These are phyloP conservation scores for Aphidius colemani DNA, from an alignment of 2,888 invertebrate species.

Conservation along the genomic window DNA sequence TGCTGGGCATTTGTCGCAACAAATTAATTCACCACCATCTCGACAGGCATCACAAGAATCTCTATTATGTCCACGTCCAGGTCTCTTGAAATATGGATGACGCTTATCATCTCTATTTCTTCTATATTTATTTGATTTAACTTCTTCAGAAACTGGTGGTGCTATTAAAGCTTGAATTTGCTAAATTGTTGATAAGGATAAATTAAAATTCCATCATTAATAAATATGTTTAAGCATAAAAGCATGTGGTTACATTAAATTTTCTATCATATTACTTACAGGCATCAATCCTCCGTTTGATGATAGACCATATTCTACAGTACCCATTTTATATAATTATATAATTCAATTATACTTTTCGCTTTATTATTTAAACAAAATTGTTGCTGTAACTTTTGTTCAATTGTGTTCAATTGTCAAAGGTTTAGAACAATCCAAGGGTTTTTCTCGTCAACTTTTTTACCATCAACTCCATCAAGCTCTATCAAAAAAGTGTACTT, in stretches of 20 bases:
- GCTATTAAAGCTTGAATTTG: constrained; percentile 88
- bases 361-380: too few relatives aligned
- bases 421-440: too few relatives aligned
- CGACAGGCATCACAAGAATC: constrained; percentile 93
- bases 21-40: constrained; percentile 93
- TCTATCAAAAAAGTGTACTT: too few relatives aligned
- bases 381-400: too few relatives aligned
- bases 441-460: too few relatives aligned
- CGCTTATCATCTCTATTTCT: constrained; percentile 64
- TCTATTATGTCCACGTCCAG: constrained; percentile 88
- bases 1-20: constrained; percentile 94
- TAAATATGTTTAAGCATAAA: constrained; percentile 43
- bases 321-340: constrained; percentile 62
- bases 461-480: too few relatives aligned
- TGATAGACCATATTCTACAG: constrained; percentile 76
- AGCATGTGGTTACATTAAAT: constrained; percentile 13
- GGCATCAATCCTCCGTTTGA: constrained; percentile 85
- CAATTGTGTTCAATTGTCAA: too few relatives aligned
- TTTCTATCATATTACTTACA: constrained; percentile 65
- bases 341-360: neutral
- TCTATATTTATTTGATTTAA: constrained; percentile 65
- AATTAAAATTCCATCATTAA: constrained; percentile 32
- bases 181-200: constrained; percentile 61
- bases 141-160: constrained; percentile 80
- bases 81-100: constrained; percentile 83